Evolutionary conservation across 2,888 invertebrate genomes (phyloP), one percentile per base, ranked within the genome.

Genomic region (Spilarctia lutea): DNA sequence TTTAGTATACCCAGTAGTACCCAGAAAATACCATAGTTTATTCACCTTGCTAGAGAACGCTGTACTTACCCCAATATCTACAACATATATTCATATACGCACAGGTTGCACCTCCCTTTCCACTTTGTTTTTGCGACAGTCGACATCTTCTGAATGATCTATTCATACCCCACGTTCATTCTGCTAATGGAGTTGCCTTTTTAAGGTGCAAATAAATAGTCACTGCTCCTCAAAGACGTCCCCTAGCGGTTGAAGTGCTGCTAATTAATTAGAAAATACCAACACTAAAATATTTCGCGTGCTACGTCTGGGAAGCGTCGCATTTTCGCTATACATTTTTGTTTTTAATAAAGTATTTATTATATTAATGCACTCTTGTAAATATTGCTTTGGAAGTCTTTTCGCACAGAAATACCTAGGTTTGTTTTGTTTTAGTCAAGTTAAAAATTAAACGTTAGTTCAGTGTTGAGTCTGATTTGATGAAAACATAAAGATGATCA

Each of bases 181-280:
- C 91, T 89, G 83, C 94, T 95, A 95, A 95, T 95, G 95, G 95
- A 93, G 91, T 92, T 91, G 93, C 93, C 92, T 94, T 94, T 93
- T 94, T 87, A 90, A 91, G 90, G 91, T 92, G 90, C 88, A 90
- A 92, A 92, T 93, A 92, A 93, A 92, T 91, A 93, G 88, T 91
- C 86, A 84, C 82, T 81, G 81, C 82, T 79, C 75, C 82, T 87
- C 88, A 89, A 90, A 92, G 89, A 86, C 83, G 77, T 35, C 80
- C 83, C 85, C 82, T 65, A 75, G 81, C 79, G 80, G 81, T 83
- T 63, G 81, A 90, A 90, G 87, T 87, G 89, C 82, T 75, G 86
- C 88, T 93, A 93, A 92, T 93, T 94, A 93, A 94, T 94, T 93
- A 91, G 89, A 89, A 88, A 75, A 69, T 63, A 80, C 71, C 33